Evolutionary conservation across 1,140 invertebrate genomes (phyloP).

Genomic region (Papilio polyxenes): DNA sequence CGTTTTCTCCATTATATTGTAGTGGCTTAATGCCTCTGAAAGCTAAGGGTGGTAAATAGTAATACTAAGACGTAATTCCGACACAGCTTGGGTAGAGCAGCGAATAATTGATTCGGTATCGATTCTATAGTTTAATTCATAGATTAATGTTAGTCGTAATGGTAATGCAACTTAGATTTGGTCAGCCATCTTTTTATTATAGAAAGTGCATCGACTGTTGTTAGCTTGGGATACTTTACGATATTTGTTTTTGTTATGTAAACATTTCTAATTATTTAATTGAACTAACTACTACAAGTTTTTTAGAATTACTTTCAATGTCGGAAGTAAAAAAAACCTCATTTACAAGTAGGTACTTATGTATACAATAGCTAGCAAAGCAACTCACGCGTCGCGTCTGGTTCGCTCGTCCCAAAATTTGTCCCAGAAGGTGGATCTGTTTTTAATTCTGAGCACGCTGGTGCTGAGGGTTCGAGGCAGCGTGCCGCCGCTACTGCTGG

Average conservation of each 20-base stretch:
- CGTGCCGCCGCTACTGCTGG: slow-evolving; percentile 68
- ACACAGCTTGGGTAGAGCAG: not conserved
- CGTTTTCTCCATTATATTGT: slow-evolving; percentile 32
- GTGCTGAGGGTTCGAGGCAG: slow-evolving; percentile 89
- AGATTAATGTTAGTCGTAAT: not conserved
- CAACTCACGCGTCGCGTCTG: slow-evolving; percentile 85
- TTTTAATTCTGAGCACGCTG: slow-evolving; percentile 88
- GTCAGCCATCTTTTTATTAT: not conserved
- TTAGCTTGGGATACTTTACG: not conserved
- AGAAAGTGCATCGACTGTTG: not conserved
- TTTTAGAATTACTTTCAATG: not conserved
- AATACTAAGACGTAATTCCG: slow-evolving; percentile 6
- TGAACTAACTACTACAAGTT: not conserved
- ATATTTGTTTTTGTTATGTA: not conserved
- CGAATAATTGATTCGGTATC: slow-evolving; percentile 19
- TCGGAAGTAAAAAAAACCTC: not conserved
- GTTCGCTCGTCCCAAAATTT: slow-evolving; percentile 87
- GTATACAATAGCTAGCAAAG: not conserved
- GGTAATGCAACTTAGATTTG: not conserved
- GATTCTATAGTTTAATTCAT: slow-evolving; percentile 3
- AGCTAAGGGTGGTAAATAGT: slow-evolving; percentile 17
- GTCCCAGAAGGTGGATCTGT: slow-evolving; percentile 89
- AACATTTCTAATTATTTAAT: not conserved
- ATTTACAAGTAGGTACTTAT: not conserved
- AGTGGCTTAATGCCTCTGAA: slow-evolving; percentile 19